phyloP scores from a whole-genome alignment of 2,888 invertebrate species.

The Poecilobothrus nobilitatus region DNA sequence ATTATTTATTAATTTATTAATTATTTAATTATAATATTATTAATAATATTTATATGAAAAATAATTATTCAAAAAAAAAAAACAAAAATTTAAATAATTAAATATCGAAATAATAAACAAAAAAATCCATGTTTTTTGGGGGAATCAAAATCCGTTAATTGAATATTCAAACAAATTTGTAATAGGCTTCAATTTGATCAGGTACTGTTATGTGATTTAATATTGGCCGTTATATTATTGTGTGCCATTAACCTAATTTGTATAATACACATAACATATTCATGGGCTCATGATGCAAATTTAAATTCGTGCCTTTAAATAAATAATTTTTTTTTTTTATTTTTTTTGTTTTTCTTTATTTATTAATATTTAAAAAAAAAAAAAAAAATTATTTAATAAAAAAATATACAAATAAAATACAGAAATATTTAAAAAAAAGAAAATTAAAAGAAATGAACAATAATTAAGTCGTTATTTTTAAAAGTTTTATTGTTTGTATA shows the following conservation, averaged over 20 bases:
- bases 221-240: constrained; percentile 42
- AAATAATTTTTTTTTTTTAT: background rate
- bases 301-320: constrained; percentile 33
- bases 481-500: too few species aligned
- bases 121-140: constrained; percentile 17
- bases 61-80: constrained; percentile 12
- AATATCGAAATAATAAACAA: background rate
- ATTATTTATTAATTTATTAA: too few species aligned
- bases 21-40: background rate
- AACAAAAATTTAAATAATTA: constrained; percentile 11
- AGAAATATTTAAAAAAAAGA: too few species aligned
- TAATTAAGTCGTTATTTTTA: too few species aligned
- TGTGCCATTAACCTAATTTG: constrained; percentile 44
- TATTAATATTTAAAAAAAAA: too few species aligned
- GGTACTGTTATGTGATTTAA: constrained; percentile 45
- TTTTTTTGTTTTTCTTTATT: too few species aligned
- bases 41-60: constrained; percentile 12
- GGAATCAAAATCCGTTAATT: too few species aligned
- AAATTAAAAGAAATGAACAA: too few species aligned
- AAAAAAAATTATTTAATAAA: too few species aligned
- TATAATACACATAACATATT: constrained; percentile 41
- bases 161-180: constrained; percentile 13
- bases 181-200: constrained; percentile 43
- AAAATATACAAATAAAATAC: too few species aligned
- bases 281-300: constrained; percentile 35